Percentiles rank a stretch among this genome's conserved stretches.
These are phyloP conservation scores for Willowsia nigromaculata DNA, from an alignment of 2,888 invertebrate species.

Conservation along the genomic window DNA sequence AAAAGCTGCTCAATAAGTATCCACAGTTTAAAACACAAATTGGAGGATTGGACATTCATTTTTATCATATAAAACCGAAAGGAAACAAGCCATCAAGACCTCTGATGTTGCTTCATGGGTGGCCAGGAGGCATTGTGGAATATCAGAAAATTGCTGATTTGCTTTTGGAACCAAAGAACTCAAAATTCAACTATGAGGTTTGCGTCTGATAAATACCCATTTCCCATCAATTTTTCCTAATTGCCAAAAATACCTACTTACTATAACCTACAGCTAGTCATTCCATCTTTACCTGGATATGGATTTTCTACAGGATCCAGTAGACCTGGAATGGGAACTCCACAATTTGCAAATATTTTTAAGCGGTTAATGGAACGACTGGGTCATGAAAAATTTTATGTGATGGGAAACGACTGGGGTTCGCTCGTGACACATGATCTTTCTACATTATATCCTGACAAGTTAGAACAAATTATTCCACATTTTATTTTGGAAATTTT, in stretches of 20 bases:
- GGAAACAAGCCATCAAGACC: slow-evolving; percentile 66
- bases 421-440: slow-evolving; percentile 64
- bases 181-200: slow-evolving; percentile 82
- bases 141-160: slow-evolving; percentile 80
- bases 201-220: not conserved
- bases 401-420: slow-evolving; percentile 81
- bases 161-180: slow-evolving; percentile 82
- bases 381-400: slow-evolving; percentile 85
- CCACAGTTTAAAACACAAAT: slow-evolving; percentile 89
- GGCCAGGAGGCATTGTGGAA: slow-evolving; percentile 76
- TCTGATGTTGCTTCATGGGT: slow-evolving; percentile 74
- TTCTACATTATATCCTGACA: slow-evolving; percentile 79
- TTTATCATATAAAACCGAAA: slow-evolving; percentile 84
- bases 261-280: slow-evolving; percentile 78
- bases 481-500: too few relatives aligned
- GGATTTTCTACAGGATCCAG: slow-evolving; percentile 82
- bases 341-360: slow-evolving; percentile 83
- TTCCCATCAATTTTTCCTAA: not conserved
- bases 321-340: slow-evolving; percentile 79
- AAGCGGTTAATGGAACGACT: slow-evolving; percentile 87
- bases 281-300: slow-evolving; percentile 83
- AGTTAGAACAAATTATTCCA: too few relatives aligned
- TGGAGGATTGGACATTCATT: slow-evolving; percentile 89
- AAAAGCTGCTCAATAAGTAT: slow-evolving; percentile 86
- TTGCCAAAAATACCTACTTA: too few relatives aligned